These are phyloP conservation scores for Neomonachus schauinslandi DNA, from an alignment of 2,113 vertebrate genomes.

Conservation along the genomic window DNA sequence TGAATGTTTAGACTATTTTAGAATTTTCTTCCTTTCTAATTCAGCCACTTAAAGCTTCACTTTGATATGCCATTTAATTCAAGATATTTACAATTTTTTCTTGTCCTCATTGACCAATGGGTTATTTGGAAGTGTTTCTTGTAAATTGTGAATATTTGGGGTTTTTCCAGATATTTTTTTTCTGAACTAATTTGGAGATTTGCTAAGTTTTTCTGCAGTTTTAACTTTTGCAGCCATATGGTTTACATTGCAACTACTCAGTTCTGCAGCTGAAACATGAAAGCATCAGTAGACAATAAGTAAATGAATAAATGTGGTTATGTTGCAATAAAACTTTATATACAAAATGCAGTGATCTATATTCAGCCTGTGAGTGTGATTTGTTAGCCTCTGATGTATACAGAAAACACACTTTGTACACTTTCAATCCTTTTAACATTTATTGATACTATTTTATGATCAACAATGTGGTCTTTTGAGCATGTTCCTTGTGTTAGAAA, in stretches of 20 bases:
- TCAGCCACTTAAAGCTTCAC: neutral
- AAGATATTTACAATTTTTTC: neutral
- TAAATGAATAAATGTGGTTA: neutral
- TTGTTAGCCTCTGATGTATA: neutral
- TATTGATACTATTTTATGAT: neutral
- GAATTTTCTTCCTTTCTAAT: neutral
- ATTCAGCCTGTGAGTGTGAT: neutral
- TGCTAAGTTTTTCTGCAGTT: neutral
- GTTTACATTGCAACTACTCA: neutral
- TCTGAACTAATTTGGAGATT: neutral
- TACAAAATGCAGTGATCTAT: neutral
- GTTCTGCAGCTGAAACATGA: neutral
- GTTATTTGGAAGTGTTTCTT: neutral
- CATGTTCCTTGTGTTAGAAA: neutral
- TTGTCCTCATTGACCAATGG: neutral
- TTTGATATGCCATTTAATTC: neutral
- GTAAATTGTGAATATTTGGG: neutral
- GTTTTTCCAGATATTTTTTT: neutral
- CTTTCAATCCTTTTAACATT: neutral
- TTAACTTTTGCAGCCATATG: neutral
- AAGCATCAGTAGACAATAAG: neutral
- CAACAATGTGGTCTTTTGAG: neutral
- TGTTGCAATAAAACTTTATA: neutral
- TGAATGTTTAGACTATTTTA: neutral
- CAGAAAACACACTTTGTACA: neutral